A percentile compares a stretch with the other conserved stretches of the same genome.
phyloP scores from a whole-genome alignment of 2,888 invertebrate genomes.

The Metalampra italica region DNA sequence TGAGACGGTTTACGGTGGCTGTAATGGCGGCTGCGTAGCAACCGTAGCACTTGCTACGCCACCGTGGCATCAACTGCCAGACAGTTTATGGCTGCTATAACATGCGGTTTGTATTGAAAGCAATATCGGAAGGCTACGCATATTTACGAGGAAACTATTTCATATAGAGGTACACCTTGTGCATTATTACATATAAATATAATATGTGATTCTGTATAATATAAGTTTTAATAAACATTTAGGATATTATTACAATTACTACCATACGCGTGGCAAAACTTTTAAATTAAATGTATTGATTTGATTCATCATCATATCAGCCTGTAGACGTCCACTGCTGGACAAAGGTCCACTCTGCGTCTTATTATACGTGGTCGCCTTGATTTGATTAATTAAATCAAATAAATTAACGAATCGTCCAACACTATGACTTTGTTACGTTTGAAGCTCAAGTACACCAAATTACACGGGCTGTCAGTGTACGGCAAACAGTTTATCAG shows the following conservation, averaged over 20 bases:
- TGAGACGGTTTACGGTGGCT: slow-evolving; percentile 3
- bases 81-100: slow-evolving; percentile 19
- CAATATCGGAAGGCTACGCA: slow-evolving; percentile 1
- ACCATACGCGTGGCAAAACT: too few species aligned
- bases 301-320: too few species aligned
- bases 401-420: neutral
- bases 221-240: too few species aligned
- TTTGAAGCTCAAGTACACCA: neutral
- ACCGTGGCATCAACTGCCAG: slow-evolving; percentile 18
- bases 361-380: too few species aligned
- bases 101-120: slow-evolving; percentile 16
- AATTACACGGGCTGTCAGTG: neutral
- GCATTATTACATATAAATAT: too few species aligned
- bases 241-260: too few species aligned
- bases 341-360: too few species aligned
- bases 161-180: neutral
- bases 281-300: too few species aligned
- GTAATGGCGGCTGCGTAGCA: slow-evolving; percentile 10
- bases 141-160: slow-evolving; percentile 2
- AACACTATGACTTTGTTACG: neutral
- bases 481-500: slow-evolving; percentile 28
- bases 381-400: too few species aligned
- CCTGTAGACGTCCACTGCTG: too few species aligned
- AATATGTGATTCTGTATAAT: too few species aligned
- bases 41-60: slow-evolving; percentile 11